Conservation (phyloP, 2,797 vertebrate species). For the Heliangelus exortis region DNA sequence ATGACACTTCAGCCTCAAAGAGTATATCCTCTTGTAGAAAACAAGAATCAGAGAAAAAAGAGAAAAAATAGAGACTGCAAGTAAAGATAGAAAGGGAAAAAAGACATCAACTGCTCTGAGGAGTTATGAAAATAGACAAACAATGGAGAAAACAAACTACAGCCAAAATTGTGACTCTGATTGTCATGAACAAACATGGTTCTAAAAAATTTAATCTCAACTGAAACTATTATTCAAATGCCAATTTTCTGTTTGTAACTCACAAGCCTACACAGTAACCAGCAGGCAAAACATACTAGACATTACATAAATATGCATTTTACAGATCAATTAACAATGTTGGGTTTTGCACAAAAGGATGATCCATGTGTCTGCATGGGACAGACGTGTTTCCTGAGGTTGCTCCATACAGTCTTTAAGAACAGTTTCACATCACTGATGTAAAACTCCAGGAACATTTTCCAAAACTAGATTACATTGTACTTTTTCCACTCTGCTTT, state of each 20-base stretch:
- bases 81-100: not conserved
- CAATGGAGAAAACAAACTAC: slow-evolving; percentile 10
- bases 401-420: not conserved
- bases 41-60: not conserved
- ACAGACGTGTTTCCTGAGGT: not conserved
- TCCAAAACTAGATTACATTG: not conserved
- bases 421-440: not conserved
- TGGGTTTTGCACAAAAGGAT: not conserved
- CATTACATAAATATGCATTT: not conserved
- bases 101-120: slow-evolving; percentile 6
- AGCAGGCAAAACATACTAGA: not conserved
- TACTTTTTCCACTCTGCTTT: not conserved
- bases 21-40: not conserved
- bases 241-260: not conserved
- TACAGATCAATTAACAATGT: not conserved
- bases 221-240: not conserved
- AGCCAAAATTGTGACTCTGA: slow-evolving; percentile 4
- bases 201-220: not conserved
- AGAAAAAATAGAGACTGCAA: not conserved
- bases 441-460: not conserved
- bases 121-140: slow-evolving; percentile 24
- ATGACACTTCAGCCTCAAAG: not conserved
- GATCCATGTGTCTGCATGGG: not conserved
- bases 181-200: not conserved
- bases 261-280: not conserved